Conservation (phyloP, 2,797 vertebrate species). For the Paratrypauchen microcephalus region DNA sequence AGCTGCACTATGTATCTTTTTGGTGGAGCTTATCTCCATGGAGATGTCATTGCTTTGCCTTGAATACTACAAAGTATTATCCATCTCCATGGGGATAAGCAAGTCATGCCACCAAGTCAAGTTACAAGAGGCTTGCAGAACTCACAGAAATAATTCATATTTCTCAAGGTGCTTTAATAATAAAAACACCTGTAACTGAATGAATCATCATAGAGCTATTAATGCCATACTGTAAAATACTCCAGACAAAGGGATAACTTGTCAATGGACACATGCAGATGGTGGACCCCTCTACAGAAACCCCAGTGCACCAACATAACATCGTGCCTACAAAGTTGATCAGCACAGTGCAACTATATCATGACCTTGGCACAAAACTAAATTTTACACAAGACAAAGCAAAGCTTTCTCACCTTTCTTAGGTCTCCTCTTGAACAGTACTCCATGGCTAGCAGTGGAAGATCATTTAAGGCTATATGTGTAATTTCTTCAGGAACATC, state of each 20-base stretch:
- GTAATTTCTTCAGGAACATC: conserved; percentile 92
- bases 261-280: too few species aligned
- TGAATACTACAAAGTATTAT: background rate
- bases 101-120: background rate
- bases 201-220: background rate
- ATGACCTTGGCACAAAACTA: background rate
- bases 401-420: conserved; percentile 81
- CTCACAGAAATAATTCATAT: background rate
- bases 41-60: background rate
- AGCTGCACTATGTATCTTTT: background rate
- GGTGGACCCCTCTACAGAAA: background rate
- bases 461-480: conserved; percentile 87
- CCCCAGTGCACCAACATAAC: background rate
- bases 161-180: background rate
- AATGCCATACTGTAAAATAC: background rate
- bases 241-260: background rate
- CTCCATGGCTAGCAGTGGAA: conserved; percentile 96
- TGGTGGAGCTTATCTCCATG: background rate
- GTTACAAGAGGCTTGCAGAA: background rate
- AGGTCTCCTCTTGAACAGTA: conserved; percentile 96
- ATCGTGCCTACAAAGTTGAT: background rate
- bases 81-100: background rate
- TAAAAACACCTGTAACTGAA: background rate
- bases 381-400: background rate
- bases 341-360: too few species aligned